These are phyloP conservation scores for Taurulus bubalis DNA, from an alignment of 2,113 vertebrate genomes.

Conservation along the genomic window DNA sequence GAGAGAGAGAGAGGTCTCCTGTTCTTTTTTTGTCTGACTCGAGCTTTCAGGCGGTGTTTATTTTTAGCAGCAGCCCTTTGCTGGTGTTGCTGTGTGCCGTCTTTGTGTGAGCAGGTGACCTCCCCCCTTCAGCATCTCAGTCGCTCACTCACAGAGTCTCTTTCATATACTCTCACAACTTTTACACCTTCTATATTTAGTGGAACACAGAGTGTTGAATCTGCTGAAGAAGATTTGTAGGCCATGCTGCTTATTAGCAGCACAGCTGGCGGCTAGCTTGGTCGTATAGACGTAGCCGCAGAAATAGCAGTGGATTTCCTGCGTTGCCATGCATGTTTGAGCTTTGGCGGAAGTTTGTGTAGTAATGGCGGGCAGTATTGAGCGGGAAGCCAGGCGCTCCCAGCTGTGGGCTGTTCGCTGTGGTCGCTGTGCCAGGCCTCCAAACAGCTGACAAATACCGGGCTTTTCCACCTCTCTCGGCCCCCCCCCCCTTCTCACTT, in stretches of 20 bases:
- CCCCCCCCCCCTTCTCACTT: slow-evolving; percentile 3
- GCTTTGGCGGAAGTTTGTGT: slow-evolving; percentile 60
- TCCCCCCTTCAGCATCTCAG: slow-evolving; percentile 30
- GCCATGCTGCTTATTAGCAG: not conserved
- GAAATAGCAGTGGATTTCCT: slow-evolving; percentile 45
- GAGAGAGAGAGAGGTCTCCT: slow-evolving; percentile 20
- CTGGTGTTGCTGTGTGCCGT: slow-evolving; percentile 78
- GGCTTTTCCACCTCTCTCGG: slow-evolving; percentile 34
- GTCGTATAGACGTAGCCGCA: not conserved
- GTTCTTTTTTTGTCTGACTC: slow-evolving; percentile 46
- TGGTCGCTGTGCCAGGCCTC: slow-evolving; percentile 58
- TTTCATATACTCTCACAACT: slow-evolving; percentile 24
- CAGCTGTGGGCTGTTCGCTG: slow-evolving; percentile 57
- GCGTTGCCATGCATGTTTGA: slow-evolving; percentile 41
- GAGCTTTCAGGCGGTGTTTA: slow-evolving; percentile 72
- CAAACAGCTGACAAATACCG: slow-evolving; percentile 64
- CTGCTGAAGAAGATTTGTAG: not conserved
- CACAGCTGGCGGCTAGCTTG: not conserved
- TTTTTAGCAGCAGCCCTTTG: slow-evolving; percentile 80
- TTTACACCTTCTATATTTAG: slow-evolving; percentile 4
- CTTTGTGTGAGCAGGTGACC: slow-evolving; percentile 74
- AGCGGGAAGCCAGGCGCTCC: slow-evolving; percentile 69
- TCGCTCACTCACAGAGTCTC: slow-evolving; percentile 22
- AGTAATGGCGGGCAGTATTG: slow-evolving; percentile 68
- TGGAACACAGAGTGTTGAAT: not conserved